These are phyloP conservation scores for Mesocentrotus franciscanus DNA, from an alignment of 53 echinoderm and acorn worm species.

Conservation along the genomic window DNA sequence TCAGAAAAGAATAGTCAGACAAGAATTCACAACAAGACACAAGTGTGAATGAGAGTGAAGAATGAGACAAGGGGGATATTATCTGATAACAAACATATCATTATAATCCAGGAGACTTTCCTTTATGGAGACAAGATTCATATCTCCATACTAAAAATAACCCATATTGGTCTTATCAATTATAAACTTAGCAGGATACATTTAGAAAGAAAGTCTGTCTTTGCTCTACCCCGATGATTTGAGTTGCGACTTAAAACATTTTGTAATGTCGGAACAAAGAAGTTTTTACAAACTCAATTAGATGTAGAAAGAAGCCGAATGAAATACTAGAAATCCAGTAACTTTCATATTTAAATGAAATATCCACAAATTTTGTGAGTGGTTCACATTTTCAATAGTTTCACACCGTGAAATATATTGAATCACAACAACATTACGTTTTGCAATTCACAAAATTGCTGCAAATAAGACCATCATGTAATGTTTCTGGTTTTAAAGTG, in stretches of 20 bases:
- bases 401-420: too few species aligned
- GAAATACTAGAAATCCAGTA: not conserved
- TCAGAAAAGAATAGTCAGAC: not conserved
- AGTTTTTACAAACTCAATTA: not conserved
- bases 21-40: not conserved
- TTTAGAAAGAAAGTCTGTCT: not conserved
- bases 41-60: not conserved
- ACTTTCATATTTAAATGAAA: too few species aligned
- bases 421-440: too few species aligned
- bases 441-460: too few species aligned
- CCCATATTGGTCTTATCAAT: slow-evolving; percentile 15
- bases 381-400: too few species aligned
- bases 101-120: slow-evolving; percentile 24
- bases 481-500: too few species aligned
- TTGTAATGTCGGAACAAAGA: not conserved
- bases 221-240: not conserved
- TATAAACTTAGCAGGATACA: slow-evolving; percentile 2
- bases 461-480: too few species aligned
- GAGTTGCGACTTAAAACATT: not conserved
- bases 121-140: slow-evolving; percentile 33
- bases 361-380: too few species aligned
- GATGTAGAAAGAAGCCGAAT: not conserved
- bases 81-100: slow-evolving; percentile 33
- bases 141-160: slow-evolving; percentile 47
- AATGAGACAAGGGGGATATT: slow-evolving; percentile 20